phyloP scores from a whole-genome alignment of 92 coral and sea anemone genomes.

The Pocillopora grandis region DNA sequence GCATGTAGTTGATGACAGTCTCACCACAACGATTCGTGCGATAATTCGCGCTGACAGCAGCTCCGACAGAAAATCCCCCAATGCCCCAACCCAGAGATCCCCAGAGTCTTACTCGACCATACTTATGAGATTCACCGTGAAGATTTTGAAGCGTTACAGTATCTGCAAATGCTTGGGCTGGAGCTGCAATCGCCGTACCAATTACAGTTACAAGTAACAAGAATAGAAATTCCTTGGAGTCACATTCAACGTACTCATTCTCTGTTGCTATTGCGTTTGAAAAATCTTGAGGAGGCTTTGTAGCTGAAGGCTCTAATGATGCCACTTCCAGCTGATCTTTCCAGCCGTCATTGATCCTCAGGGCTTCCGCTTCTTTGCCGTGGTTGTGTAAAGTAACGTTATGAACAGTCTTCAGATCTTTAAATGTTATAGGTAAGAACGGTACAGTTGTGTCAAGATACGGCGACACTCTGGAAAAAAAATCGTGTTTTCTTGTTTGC shows the following conservation, averaged over 20 bases:
- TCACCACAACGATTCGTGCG: slow-evolving; percentile 73
- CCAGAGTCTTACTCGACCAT: slow-evolving; percentile 91
- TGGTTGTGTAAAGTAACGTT: neutral
- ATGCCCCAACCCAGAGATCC: slow-evolving; percentile 97
- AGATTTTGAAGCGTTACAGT: slow-evolving; percentile 89
- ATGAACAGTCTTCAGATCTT: slow-evolving; percentile 6
- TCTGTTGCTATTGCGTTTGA: neutral
- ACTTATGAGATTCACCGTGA: slow-evolving; percentile 82
- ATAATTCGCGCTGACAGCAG: slow-evolving; percentile 81
- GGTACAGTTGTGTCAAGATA: slow-evolving; percentile 33
- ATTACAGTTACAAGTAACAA: slow-evolving; percentile 76
- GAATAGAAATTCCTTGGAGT: slow-evolving; percentile 68
- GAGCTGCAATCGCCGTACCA: slow-evolving; percentile 90
- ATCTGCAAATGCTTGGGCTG: slow-evolving; percentile 91
- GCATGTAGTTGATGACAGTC: slow-evolving; percentile 72
- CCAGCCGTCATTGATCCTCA: neutral
- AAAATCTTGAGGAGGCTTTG: slow-evolving; percentile 14
- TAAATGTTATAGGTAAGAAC: slow-evolving; percentile 18
- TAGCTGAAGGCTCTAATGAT: neutral
- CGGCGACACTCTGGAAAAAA: slow-evolving; percentile 34
- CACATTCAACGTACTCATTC: slow-evolving; percentile 43
- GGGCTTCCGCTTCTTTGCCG: too few species aligned
- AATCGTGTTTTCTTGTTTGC: neutral
- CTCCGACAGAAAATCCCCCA: slow-evolving; percentile 93
- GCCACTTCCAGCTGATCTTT: neutral